Percentiles rank a stretch among this genome's conserved stretches.
These are phyloP conservation scores for Actenoides lindsayi DNA, from an alignment of 2,113 vertebrate genomes.

Conservation along the genomic window DNA sequence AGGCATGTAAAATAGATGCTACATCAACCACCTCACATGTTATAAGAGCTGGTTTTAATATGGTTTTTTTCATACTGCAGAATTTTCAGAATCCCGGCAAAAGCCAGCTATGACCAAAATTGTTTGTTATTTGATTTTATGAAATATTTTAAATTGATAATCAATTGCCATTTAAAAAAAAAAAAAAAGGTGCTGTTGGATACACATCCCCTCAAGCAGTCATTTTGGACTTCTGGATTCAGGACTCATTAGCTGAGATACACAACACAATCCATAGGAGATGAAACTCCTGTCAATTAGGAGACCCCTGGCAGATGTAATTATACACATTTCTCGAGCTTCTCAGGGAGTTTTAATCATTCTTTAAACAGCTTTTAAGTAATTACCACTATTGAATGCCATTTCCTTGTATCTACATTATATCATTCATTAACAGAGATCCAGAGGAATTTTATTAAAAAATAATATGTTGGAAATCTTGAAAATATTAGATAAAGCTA, in stretches of 20 bases:
- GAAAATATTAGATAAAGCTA: not conserved
- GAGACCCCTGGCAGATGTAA: not conserved
- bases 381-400: not conserved
- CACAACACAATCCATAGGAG: not conserved
- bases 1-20: not conserved
- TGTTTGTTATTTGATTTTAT: not conserved
- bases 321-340: not conserved
- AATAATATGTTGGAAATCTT: not conserved
- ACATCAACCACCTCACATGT: not conserved
- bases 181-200: not conserved
- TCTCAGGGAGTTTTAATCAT: not conserved
- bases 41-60: not conserved
- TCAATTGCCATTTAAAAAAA: not conserved
- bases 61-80: not conserved
- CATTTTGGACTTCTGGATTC: not conserved
- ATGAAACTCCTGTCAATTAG: not conserved
- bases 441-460: not conserved
- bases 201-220: not conserved
- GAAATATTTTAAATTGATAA: not conserved
- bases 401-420: not conserved
- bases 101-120: not conserved
- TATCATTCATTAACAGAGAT: not conserved
- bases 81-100: not conserved
- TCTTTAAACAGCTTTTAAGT: not conserved
- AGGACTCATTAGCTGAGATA: not conserved